phyloP scores from a whole-genome alignment of 2,888 invertebrate genomes.

The Drosophila testacea region DNA sequence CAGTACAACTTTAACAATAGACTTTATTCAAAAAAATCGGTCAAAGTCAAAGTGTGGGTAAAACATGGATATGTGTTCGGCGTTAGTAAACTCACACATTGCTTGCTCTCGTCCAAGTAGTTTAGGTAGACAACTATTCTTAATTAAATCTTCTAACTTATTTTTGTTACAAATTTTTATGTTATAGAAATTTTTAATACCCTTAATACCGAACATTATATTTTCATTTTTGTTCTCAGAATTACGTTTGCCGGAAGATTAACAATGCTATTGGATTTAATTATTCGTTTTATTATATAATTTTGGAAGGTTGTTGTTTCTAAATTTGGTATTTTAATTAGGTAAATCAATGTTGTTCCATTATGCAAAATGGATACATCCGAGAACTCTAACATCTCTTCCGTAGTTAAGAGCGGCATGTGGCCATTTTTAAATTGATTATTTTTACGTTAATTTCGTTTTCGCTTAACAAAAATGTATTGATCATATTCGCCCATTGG shows the following conservation, averaged over 20 bases:
- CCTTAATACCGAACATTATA: background rate
- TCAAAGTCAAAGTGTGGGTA: too few species aligned
- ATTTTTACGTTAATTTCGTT: slow-evolving; percentile 1
- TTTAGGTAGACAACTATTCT: slow-evolving; percentile 3
- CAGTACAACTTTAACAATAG: too few species aligned
- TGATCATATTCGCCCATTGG: slow-evolving; percentile 6
- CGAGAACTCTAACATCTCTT: slow-evolving; percentile 6
- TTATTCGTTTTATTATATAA: background rate
- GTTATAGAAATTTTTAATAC: background rate
- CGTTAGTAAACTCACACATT: slow-evolving; percentile 3
- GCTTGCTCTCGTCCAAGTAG: background rate
- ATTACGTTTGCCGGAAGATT: background rate
- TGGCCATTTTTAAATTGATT: background rate
- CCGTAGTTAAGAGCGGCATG: slow-evolving; percentile 1
- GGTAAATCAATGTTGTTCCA: background rate
- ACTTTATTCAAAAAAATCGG: too few species aligned
- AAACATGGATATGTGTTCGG: background rate
- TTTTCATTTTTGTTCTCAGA: slow-evolving; percentile 3
- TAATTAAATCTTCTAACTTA: background rate
- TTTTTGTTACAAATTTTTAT: background rate
- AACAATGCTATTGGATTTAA: background rate
- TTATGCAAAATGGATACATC: slow-evolving; percentile 3
- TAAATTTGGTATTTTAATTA: slow-evolving; percentile 1
- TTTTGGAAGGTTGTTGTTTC: slow-evolving; percentile 3
- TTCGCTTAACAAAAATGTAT: slow-evolving; percentile 3